Evolutionary conservation across 2,888 invertebrate species (phyloP), one percentile per base, ranked within the genome.

Genomic region (Amblyjoppa fuscipennis): DNA sequence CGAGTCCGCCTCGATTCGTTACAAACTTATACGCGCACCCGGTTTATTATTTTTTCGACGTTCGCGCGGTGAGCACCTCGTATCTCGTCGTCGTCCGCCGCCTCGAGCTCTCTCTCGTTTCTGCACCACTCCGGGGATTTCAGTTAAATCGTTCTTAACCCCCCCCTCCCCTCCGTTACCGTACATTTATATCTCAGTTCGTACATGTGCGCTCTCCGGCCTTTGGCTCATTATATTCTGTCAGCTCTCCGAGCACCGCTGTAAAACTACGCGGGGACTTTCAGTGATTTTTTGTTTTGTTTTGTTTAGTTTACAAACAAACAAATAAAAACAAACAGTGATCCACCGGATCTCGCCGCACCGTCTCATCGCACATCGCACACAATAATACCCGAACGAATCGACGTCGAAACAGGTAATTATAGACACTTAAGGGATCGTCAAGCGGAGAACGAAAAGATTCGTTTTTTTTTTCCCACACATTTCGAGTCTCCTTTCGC

Each of bases 11-110:
- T 56, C 69, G 20, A 28, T 69, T 56, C 68, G 61, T 34, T 70
- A 76, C 75, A 76, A 81, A 81, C 34, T 76, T 76, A 70, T n/a
- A 75, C 41, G 59, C 71, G 66, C 38, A 74, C 81, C 69, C 75
- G 81, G 81, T 81, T 81, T 76, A 70, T 81, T 61, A 81, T 61
- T 76, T 81, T 81, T 81, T 59, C 81, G 75, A 76, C 81, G 75
- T 75, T 76, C 59, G 59, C 76, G 76, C 76, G 76, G 81, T 76
- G 81, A 81, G 81, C 56, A 56, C 56, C 81, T 59, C 68, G 68
- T 66, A 45, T 41, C 73, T 73, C 74, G 81, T 59, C 59, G 59
- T 28, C 56, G 56, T 20, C 9, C 25, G 56, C 59, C 59, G 25
- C 3, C 25, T 28, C 59, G 59, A 59, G 59, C 25, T 1, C 28